Evolutionary conservation across 2,888 invertebrate genomes (phyloP), one percentile per base, ranked within the genome.

Genomic region (Pollenia angustigena): DNA sequence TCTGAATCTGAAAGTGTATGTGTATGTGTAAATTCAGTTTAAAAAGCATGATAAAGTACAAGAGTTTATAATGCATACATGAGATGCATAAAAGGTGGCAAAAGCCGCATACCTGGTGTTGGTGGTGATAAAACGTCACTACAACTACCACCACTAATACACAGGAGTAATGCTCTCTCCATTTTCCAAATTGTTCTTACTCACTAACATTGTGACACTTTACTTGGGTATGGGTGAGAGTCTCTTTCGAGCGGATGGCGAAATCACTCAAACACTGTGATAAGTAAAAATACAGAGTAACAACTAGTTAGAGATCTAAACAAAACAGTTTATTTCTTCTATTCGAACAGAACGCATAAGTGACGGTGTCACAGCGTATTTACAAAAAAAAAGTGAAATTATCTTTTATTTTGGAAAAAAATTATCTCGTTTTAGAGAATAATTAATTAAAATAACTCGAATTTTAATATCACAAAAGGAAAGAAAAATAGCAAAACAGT

Each of bases 301-400:
- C 81, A 81, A 74, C 78, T 64, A 74, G 56, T 78, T 83, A 54
- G 87, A 84, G 87, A 87, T 87, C 85, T 85, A 87, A 80, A 81
- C 81, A 88, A 88, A 89, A 89, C 90, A 90, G 92, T 92, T 91
- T 89, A 88, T 90, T 90, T 91, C 91, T 90, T 92, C 90, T 90
- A 90, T 90, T 89, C 92, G 92, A 92, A 91, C 92, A 90, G 91
- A 90, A 89, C 91, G 92, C 90, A 90, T 90, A 91, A 91, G 91
- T 89, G 88, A 90, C 90, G 92, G 89, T 90, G 90, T 88, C 89
- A 92, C 91, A 90, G 91, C 90, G 90, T 91, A 69, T 78, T 78
- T 72, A 56, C 14, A 76, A 69, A 60, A 23, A 60, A 23, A 85
- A 87, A 18, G 85, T 87, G 79, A 87, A 87, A 76, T 85, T 85